phyloP scores from a whole-genome alignment of 1,140 invertebrate genomes.

The Drosophila azteca region DNA sequence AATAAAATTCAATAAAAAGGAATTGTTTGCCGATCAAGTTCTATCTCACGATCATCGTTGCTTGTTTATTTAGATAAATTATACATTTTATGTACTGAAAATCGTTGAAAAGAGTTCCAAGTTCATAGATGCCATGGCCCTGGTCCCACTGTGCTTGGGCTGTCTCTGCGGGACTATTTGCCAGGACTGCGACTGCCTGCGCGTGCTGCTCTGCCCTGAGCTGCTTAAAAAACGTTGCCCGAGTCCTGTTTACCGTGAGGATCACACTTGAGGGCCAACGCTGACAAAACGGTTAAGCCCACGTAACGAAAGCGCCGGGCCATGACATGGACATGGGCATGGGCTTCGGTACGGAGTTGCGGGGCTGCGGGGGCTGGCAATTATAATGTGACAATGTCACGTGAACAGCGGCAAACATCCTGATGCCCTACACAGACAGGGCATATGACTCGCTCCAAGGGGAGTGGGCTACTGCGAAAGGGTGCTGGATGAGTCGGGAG shows the following conservation, averaged over 20 bases:
- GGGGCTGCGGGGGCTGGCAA: slow-evolving; percentile 46
- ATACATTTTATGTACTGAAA: background rate
- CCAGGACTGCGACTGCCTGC: slow-evolving; percentile 9
- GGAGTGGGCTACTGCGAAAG: background rate
- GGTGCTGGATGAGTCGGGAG: background rate
- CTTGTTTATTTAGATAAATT: background rate
- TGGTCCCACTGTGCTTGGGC: slow-evolving; percentile 28
- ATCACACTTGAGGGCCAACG: slow-evolving; percentile 74
- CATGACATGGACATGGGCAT: slow-evolving; percentile 24
- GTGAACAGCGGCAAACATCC: slow-evolving; percentile 47
- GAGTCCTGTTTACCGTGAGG: slow-evolving; percentile 67
- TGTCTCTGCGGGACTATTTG: slow-evolving; percentile 13
- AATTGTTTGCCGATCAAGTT: too few relatives aligned
- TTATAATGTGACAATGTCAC: slow-evolving; percentile 66
- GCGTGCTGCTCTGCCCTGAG: slow-evolving; percentile 61
- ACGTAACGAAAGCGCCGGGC: slow-evolving; percentile 46
- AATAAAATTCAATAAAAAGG: too few relatives aligned
- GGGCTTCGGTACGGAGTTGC: slow-evolving; percentile 1
- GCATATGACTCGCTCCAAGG: background rate
- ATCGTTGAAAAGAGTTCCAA: too few relatives aligned
- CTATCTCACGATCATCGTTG: background rate
- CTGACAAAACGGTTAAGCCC: slow-evolving; percentile 69
- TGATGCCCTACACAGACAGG: slow-evolving; percentile 23
- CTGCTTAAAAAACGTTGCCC: slow-evolving; percentile 71
- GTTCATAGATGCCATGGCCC: background rate